These are phyloP conservation scores for Hylaeus volcanicus DNA, from an alignment of 1,140 invertebrate genomes.

Conservation along the genomic window DNA sequence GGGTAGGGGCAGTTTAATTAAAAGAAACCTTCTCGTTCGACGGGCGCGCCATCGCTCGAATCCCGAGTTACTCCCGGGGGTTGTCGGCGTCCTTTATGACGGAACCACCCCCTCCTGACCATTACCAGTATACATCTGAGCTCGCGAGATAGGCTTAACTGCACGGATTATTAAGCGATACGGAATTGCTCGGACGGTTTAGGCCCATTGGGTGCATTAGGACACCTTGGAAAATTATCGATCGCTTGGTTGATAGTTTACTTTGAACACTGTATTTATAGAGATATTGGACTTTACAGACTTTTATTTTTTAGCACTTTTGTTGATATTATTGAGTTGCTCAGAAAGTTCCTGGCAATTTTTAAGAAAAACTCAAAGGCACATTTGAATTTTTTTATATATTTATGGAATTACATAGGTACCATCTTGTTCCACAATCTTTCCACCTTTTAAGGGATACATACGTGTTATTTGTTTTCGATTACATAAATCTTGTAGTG, in stretches of 20 bases:
- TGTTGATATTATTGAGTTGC: too few species aligned
- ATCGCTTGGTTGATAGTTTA: background rate
- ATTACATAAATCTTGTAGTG: too few species aligned
- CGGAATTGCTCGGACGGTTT: slow-evolving; percentile 12
- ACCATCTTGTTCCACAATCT: too few species aligned
- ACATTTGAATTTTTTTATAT: too few species aligned
- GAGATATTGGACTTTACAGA: too few species aligned
- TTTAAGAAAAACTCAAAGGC: too few species aligned
- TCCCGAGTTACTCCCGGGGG: slow-evolving; percentile 52
- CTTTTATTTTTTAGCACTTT: too few species aligned
- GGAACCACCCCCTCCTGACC: slow-evolving; percentile 48
- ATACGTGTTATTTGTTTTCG: too few species aligned
- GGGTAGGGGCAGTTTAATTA: slow-evolving; percentile 77
- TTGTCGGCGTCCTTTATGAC: slow-evolving; percentile 70
- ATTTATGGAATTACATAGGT: too few species aligned
- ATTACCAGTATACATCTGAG: slow-evolving; percentile 61
- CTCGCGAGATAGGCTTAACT: slow-evolving; percentile 70
- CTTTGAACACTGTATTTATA: too few species aligned
- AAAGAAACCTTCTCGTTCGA: slow-evolving; percentile 78
- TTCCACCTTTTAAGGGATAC: too few species aligned
- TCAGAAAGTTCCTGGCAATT: too few species aligned
- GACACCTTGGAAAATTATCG: background rate
- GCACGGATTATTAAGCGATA: slow-evolving; percentile 63
- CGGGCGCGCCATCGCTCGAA: slow-evolving; percentile 64
- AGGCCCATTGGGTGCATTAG: background rate